A percentile compares a stretch with the other conserved stretches of the same genome.
phyloP scores from a whole-genome alignment of 2,113 vertebrate genomes.

The Drymodes brunneopygia region DNA sequence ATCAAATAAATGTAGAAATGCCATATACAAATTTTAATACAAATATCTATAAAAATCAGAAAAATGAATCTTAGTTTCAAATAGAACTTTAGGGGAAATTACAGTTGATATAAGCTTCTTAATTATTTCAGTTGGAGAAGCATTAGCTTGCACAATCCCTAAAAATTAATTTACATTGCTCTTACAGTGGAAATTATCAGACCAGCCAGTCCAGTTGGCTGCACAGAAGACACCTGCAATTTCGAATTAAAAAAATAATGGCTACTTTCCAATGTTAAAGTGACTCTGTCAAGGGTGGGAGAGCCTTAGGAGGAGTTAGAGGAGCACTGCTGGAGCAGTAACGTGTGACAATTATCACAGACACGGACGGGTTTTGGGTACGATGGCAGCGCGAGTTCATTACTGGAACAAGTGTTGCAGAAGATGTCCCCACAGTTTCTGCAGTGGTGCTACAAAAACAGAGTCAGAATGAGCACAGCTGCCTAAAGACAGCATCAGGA shows the following conservation, averaged over 20 bases:
- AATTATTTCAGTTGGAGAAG: background rate
- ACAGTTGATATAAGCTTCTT: background rate
- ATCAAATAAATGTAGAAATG: background rate
- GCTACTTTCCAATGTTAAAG: slow-evolving; percentile 31
- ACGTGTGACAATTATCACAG: slow-evolving; percentile 88
- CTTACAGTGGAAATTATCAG: background rate
- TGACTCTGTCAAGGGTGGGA: background rate
- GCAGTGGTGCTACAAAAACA: slow-evolving; percentile 87
- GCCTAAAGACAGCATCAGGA: background rate
- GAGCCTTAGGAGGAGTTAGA: slow-evolving; percentile 79
- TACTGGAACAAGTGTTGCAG: slow-evolving; percentile 90
- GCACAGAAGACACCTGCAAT: background rate
- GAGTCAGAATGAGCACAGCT: background rate
- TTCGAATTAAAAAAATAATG: slow-evolving; percentile 37
- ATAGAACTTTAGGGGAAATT: background rate
- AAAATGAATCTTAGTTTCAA: background rate
- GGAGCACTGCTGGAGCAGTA: slow-evolving; percentile 89
- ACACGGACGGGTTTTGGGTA: slow-evolving; percentile 93
- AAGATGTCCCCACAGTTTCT: slow-evolving; percentile 98
- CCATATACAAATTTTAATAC: slow-evolving; percentile 45
- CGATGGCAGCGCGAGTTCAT: slow-evolving; percentile 91
- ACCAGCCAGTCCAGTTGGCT: background rate
- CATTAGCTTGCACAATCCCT: background rate
- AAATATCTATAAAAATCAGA: slow-evolving; percentile 21
- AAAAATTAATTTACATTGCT: background rate